Percentiles rank a stretch among this genome's conserved stretches.
phyloP scores from a whole-genome alignment of 1,140 invertebrate genomes.

The Acyrthosiphon pisum region DNA sequence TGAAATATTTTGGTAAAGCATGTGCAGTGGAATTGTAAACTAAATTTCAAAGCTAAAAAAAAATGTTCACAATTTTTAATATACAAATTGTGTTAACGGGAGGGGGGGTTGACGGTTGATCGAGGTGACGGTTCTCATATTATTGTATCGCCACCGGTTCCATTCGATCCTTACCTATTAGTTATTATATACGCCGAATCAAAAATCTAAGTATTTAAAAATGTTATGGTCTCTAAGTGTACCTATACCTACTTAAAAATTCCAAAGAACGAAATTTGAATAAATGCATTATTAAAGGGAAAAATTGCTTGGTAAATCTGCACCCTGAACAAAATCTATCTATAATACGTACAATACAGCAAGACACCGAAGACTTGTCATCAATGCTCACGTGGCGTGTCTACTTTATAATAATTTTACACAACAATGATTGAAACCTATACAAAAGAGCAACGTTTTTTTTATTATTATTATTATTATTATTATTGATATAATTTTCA shows the following conservation, averaged over 20 bases:
- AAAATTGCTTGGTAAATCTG: neutral
- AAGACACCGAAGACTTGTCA: neutral
- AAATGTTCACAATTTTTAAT: no score
- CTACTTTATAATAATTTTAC: constrained; percentile 3
- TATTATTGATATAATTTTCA: neutral
- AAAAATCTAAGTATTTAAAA: no score
- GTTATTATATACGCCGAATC: no score
- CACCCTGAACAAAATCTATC: neutral
- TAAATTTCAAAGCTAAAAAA: neutral
- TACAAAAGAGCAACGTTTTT: constrained; percentile 6
- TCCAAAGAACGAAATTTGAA: neutral
- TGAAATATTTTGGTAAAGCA: neutral
- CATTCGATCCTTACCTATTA: no score
- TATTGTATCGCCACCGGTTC: no score
- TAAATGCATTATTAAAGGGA: neutral
- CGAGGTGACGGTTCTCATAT: no score
- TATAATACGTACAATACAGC: neutral
- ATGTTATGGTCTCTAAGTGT: neutral
- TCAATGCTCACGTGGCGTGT: neutral
- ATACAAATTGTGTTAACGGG: neutral
- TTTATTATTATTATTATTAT: neutral
- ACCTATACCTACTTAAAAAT: neutral
- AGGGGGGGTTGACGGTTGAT: no score
- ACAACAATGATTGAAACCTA: constrained; percentile 19
- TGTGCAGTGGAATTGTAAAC: neutral